Conservation (phyloP, 2,888 invertebrate species). For the Galerucella calmariensis region DNA sequence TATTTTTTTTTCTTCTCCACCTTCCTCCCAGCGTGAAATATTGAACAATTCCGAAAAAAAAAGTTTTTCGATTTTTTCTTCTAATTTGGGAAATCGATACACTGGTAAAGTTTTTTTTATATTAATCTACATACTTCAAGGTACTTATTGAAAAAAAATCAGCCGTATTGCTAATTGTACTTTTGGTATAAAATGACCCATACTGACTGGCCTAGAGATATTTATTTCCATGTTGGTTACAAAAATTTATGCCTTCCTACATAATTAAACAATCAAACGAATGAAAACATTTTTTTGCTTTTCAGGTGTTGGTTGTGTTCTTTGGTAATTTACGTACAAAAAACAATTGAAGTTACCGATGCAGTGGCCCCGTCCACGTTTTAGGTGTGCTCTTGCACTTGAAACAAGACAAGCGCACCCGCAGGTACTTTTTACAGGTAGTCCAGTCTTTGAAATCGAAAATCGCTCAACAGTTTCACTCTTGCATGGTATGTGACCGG, state of each 20-base stretch:
- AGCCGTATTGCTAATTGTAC: too few species aligned
- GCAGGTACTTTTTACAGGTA: conserved; percentile 21
- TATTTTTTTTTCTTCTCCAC: too few species aligned
- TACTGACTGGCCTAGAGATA: too few species aligned
- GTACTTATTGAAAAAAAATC: too few species aligned
- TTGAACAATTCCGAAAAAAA: too few species aligned
- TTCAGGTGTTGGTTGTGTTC: background rate
- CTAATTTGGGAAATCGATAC: too few species aligned
- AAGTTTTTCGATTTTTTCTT: too few species aligned
- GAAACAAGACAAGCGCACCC: conserved; percentile 15
- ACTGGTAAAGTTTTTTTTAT: too few species aligned
- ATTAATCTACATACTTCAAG: too few species aligned
- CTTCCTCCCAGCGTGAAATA: too few species aligned
- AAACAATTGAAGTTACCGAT: conserved; percentile 3
- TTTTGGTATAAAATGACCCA: too few species aligned
- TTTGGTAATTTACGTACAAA: background rate
- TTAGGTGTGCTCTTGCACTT: conserved; percentile 7
- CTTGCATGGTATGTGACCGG: conserved; percentile 42
- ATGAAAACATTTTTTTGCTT: background rate
- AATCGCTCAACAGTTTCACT: conserved; percentile 40
- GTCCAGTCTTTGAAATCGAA: conserved; percentile 16
- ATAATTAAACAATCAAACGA: background rate
- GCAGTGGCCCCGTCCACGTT: conserved; percentile 6
- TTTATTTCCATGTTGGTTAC: background rate
- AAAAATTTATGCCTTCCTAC: background rate